Percentiles rank a stretch among this genome's conserved stretches.
phyloP scores from a whole-genome alignment of 92 coral and sea anemone genomes.

The Chrysogorgia sp. region DNA sequence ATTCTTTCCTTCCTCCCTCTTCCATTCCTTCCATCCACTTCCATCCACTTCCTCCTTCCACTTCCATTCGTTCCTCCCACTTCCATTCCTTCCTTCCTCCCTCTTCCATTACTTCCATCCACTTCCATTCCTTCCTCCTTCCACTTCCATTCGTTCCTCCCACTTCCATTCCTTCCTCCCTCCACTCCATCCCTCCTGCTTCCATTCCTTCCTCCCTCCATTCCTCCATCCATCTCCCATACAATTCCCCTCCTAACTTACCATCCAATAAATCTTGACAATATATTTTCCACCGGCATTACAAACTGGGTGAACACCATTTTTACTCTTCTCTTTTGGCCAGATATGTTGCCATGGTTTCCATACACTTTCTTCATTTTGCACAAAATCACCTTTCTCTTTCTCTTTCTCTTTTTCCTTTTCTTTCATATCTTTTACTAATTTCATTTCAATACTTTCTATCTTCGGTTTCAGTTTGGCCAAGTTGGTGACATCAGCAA shows the following conservation, averaged over 20 bases:
- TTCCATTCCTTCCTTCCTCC: too few relatives aligned
- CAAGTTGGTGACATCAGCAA: conserved; percentile 84
- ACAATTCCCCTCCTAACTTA: conserved; percentile 43
- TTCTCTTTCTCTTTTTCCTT: conserved; percentile 75
- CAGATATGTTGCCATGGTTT: conserved; percentile 98
- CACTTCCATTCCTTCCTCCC: too few relatives aligned
- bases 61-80: neutral
- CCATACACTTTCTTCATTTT: conserved; percentile 83
- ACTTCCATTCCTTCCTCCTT: too few relatives aligned
- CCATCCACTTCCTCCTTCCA: too few relatives aligned
- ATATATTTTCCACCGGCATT: conserved; percentile 94
- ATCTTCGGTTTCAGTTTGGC: conserved; percentile 72
- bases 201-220: too few relatives aligned
- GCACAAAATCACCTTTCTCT: conserved; percentile 68
- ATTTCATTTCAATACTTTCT: conserved; percentile 68
- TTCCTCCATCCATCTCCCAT: neutral
- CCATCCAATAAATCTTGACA: conserved; percentile 90
- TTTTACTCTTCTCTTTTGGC: conserved; percentile 95
- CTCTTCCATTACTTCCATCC: too few relatives aligned
- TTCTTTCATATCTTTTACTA: conserved; percentile 39
- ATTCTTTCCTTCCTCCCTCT: too few relatives aligned
- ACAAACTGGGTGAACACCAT: conserved; percentile 74
- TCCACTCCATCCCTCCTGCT: too few relatives aligned
- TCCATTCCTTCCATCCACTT: too few relatives aligned
- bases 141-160: neutral